Evolutionary conservation across 2,797 vertebrate genomes (phyloP), one percentile per base, ranked within the genome.

Genomic region (Poeciliopsis paucimaculata): DNA sequence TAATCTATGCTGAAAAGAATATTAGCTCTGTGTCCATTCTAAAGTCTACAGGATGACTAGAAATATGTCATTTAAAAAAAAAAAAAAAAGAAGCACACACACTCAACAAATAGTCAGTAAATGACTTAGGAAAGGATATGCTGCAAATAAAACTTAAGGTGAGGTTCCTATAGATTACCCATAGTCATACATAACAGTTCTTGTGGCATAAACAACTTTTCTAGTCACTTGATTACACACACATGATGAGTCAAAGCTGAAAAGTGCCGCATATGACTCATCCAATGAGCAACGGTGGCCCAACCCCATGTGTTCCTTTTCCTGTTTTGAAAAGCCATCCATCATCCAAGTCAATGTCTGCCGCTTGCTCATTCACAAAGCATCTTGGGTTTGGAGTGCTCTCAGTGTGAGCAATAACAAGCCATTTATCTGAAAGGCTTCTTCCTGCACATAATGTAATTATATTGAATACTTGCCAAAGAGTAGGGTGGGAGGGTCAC

Each of bases 361-460:
- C 31, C 31, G 71, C 76, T 78, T 79, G 76, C 34, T 87, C 83
- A 88, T 88, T 92, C 88, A 90, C 71, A 78, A 76, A 84, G 84
- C 70, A 71, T 91, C 77, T 76, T 75, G 20, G 53, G 45, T 87
- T 77, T 83, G 77, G 84, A 77, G 68, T 76, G 16, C 83, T 88
- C 89, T 82, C 86, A 83, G 86, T 85, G 76, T 62, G 18, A 70
- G 81, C 84, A 86, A 85, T 81, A 85, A 90, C 80, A 77, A 81
- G 76, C 80, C 81, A 89, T 94, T 92, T 90, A 86, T 90, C 84
- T 89, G 78, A 92, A 80, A 93, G 85, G 83, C 79, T 88, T 86
- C 87, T 86, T 88, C 88, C 82, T 86, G 79, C 79, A 82, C 83
- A 84, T 92, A 92, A 95, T 93, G 85, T 90, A 84, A 94, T 95